Conservation (phyloP, 2,888 invertebrate species). For the Lymantria dispar region DNA sequence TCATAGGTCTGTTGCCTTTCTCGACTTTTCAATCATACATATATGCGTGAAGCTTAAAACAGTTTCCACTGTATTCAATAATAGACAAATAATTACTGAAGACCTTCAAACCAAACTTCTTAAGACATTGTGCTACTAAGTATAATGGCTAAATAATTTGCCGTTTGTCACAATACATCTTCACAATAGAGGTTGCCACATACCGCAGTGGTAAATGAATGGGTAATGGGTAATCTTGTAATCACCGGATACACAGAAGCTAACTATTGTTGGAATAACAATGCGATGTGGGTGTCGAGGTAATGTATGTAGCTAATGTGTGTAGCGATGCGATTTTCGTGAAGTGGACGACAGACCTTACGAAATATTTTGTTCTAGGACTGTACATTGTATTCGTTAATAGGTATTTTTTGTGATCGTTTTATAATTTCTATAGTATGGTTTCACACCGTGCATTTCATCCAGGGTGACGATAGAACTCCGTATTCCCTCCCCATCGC, state of each 20-base stretch:
- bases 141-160: conserved; percentile 13
- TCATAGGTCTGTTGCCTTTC: no score
- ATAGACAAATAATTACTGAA: neutral
- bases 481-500: no score
- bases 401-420: no score
- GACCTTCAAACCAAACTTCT: neutral
- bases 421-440: no score
- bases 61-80: no score
- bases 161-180: conserved; percentile 10
- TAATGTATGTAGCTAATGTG: conserved; percentile 4
- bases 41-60: no score
- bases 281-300: conserved; percentile 25
- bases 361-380: neutral
- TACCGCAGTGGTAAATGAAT: conserved; percentile 1
- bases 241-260: conserved; percentile 25
- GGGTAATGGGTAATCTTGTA: conserved; percentile 23
- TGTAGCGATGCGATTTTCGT: neutral
- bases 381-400: no score
- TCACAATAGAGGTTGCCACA: conserved; percentile 14
- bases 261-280: conserved; percentile 30
- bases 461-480: no score
- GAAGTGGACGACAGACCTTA: neutral
- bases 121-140: neutral
- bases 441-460: no score
- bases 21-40: no score